Conservation (phyloP, 2,113 vertebrate genomes). For the Apeltes quadracus region DNA sequence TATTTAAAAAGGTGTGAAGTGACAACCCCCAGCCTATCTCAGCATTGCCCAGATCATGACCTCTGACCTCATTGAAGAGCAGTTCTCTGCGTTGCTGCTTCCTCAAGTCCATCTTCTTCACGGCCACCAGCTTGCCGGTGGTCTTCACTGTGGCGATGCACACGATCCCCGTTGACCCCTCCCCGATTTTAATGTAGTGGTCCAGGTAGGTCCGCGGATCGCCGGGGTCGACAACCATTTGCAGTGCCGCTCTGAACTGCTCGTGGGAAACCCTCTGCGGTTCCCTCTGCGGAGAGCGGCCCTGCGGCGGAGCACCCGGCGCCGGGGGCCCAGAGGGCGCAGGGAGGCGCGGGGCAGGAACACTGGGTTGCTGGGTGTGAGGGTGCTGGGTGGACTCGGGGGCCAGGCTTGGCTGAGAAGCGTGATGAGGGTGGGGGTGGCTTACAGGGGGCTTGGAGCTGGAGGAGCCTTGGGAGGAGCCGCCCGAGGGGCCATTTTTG, state of each 20-base stretch:
- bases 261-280: constrained; percentile 94
- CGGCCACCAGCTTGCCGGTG: constrained; percentile 89
- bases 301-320: constrained; percentile 40
- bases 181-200: constrained; percentile 96
- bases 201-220: constrained; percentile 92
- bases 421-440: constrained; percentile 76
- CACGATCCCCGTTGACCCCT: constrained; percentile 93
- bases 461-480: constrained; percentile 44
- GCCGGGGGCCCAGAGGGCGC: constrained; percentile 12
- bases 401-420: constrained; percentile 74
- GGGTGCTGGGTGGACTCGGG: constrained; percentile 71
- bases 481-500: constrained; percentile 81
- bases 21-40: background rate
- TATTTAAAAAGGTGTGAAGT: background rate
- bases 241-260: constrained; percentile 91
- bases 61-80: constrained; percentile 91
- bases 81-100: constrained; percentile 94
- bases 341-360: constrained; percentile 61
- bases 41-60: background rate
- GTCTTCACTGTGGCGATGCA: constrained; percentile 92
- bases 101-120: constrained; percentile 97
- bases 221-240: constrained; percentile 93
- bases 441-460: constrained; percentile 64
- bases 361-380: constrained; percentile 74
- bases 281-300: constrained; percentile 84